These are phyloP conservation scores for Probaryconus sp. DNA, from an alignment of 1,140 invertebrate species.

Conservation along the genomic window DNA sequence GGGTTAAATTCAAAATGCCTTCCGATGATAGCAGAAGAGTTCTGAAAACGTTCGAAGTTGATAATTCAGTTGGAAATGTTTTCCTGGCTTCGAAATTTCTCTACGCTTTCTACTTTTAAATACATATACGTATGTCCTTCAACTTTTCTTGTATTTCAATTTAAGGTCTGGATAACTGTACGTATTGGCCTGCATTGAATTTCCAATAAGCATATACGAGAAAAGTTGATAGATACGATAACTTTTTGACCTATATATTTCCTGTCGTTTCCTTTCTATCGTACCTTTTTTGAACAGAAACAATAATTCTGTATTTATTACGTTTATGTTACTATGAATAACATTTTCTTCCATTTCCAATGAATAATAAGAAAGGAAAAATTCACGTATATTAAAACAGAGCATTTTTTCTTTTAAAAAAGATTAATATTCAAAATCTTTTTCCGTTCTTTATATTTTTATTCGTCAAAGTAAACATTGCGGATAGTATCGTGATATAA, in stretches of 20 bases:
- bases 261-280: background rate
- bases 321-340: too few species aligned
- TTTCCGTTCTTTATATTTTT: too few species aligned
- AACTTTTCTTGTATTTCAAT: slow-evolving; percentile 52
- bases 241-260: slow-evolving; percentile 4
- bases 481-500: too few species aligned
- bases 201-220: slow-evolving; percentile 39
- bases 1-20: slow-evolving; percentile 44
- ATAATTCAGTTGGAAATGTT: slow-evolving; percentile 53
- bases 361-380: too few species aligned
- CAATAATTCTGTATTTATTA: background rate
- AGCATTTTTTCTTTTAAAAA: too few species aligned
- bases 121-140: slow-evolving; percentile 26
- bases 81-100: slow-evolving; percentile 46
- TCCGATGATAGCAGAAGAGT: slow-evolving; percentile 39
- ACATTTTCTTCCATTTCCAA: too few species aligned
- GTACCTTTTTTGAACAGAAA: background rate
- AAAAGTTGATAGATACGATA: slow-evolving; percentile 29
- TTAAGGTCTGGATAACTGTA: slow-evolving; percentile 39
- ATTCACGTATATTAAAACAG: too few species aligned
- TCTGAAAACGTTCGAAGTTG: slow-evolving; percentile 44
- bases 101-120: slow-evolving; percentile 13
- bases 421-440: too few species aligned
- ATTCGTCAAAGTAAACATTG: too few species aligned
- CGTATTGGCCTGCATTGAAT: slow-evolving; percentile 34